Conservation (phyloP, 2,888 invertebrate species). For the Bembecia ichneumoniformis region DNA sequence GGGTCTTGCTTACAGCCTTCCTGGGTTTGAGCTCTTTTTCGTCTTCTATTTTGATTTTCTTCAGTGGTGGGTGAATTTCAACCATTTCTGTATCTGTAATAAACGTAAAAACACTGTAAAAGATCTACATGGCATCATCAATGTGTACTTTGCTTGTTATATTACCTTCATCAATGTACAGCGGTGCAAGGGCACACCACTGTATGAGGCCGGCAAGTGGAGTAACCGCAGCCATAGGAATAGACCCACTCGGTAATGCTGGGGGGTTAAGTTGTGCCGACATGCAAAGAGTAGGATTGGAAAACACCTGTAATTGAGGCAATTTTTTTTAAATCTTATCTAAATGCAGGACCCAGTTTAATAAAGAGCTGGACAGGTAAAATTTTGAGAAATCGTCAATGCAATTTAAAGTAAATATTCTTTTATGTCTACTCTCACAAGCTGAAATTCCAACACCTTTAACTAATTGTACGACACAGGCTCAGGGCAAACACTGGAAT, state of each 20-base stretch:
- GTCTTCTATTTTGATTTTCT: constrained; percentile 56
- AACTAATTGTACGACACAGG: too few species aligned
- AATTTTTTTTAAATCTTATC: neutral
- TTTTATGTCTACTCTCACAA: too few species aligned
- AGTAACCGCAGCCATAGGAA: constrained; percentile 87
- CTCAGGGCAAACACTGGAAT: too few species aligned
- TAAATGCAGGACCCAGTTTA: too few species aligned
- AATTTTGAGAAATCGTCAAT: too few species aligned
- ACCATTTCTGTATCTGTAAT: constrained; percentile 50
- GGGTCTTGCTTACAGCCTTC: constrained; percentile 21
- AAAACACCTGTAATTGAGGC: constrained; percentile 56
- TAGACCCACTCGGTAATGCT: constrained; percentile 82
- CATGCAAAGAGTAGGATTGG: constrained; percentile 77
- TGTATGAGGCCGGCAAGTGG: constrained; percentile 85
- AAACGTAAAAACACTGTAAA: too few species aligned
- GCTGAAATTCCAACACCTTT: too few species aligned
- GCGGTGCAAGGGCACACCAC: constrained; percentile 81
- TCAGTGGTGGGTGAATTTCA: constrained; percentile 38
- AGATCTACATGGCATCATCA: neutral
- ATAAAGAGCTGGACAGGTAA: too few species aligned
- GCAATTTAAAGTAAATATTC: too few species aligned
- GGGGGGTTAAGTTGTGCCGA: constrained; percentile 77
- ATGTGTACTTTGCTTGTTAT: neutral
- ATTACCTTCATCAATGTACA: constrained; percentile 42
- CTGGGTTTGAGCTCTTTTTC: constrained; percentile 33